These are phyloP conservation scores for Drosophila cardini DNA, from an alignment of 1,140 invertebrate species.

Conservation along the genomic window DNA sequence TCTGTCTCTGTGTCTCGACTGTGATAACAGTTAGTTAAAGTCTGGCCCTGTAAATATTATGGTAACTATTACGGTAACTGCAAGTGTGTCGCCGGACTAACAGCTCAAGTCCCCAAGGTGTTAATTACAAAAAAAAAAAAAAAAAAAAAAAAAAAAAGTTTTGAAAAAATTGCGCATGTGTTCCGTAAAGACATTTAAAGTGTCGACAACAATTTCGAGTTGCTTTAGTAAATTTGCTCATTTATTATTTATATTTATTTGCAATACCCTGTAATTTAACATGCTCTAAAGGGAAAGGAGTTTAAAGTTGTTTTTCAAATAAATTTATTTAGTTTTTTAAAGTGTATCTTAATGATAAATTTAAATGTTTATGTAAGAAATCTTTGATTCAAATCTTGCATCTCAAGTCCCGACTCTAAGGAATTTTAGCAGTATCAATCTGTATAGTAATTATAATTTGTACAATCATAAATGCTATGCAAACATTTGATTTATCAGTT, in stretches of 20 bases:
- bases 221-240: conserved; percentile 23
- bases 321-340: background rate
- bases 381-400: too few relatives aligned
- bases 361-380: too few relatives aligned
- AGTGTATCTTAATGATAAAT: background rate
- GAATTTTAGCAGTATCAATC: background rate
- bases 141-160: conserved; percentile 44
- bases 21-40: conserved; percentile 24
- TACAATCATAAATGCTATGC: conserved; percentile 56
- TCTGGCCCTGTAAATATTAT: conserved; percentile 32
- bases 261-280: conserved; percentile 10
- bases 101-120: conserved; percentile 26
- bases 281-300: background rate
- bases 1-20: conserved; percentile 18
- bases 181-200: conserved; percentile 41
- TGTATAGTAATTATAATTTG: conserved; percentile 45
- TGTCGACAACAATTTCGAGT: conserved; percentile 33
- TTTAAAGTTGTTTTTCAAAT: background rate
- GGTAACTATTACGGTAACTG: conserved; percentile 22
- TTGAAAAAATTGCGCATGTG: conserved; percentile 48
- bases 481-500: conserved; percentile 72
- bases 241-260: conserved; percentile 22
- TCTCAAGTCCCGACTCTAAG: too few relatives aligned
- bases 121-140: conserved; percentile 48
- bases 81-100: conserved; percentile 18